Conservation (phyloP, 2,113 vertebrate genomes). For the Abramis brama region DNA sequence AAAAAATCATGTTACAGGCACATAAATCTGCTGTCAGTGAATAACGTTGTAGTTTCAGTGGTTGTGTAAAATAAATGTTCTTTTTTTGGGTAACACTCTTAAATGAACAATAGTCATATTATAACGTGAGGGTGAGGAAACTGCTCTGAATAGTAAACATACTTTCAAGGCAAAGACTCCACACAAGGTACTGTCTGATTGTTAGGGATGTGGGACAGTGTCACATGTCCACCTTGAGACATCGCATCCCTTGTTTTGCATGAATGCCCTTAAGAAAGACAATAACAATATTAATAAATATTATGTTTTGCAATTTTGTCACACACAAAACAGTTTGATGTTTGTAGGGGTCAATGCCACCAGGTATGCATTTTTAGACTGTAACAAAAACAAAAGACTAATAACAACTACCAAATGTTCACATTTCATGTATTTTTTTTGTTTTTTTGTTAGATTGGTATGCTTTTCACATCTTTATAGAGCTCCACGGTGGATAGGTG, state of each 20-base stretch:
- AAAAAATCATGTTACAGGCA: no score
- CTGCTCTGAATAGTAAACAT: background rate
- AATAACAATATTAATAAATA: background rate
- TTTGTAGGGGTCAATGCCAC: no score
- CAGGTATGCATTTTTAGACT: no score
- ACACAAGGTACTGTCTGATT: background rate
- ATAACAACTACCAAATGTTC: no score
- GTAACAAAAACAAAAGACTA: no score
- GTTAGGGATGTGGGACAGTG: background rate
- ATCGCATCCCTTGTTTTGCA: background rate
- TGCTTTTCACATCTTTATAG: no score
- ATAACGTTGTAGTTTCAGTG: no score
- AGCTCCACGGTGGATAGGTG: no score
- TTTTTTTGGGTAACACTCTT: background rate
- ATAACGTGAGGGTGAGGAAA: background rate
- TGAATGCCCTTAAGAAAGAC: background rate
- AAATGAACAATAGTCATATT: background rate
- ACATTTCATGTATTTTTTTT: no score
- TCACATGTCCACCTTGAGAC: background rate
- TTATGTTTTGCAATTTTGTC: background rate
- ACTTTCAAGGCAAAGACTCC: slow-evolving; percentile 9
- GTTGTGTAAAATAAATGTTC: no score
- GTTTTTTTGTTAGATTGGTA: no score
- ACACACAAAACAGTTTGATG: background rate
- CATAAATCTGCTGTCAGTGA: no score